These are phyloP conservation scores for Enteromius unitaeniatus DNA, from an alignment of 2,797 vertebrate genomes.

Conservation along the genomic window DNA sequence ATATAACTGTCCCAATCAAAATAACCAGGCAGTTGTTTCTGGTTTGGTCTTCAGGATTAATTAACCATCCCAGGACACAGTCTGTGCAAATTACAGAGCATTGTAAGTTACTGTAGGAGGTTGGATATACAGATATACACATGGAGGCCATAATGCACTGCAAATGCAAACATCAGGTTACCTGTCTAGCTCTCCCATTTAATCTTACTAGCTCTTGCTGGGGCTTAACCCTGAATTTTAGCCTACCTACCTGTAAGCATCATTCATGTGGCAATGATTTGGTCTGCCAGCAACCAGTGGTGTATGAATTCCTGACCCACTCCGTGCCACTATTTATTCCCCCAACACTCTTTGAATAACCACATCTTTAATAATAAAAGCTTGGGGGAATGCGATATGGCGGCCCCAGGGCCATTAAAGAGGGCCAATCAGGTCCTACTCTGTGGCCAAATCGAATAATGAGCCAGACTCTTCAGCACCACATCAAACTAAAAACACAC, in stretches of 20 bases:
- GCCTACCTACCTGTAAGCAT: constrained; percentile 31
- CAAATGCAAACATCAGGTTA: constrained; percentile 51
- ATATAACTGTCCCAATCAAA: constrained; percentile 73
- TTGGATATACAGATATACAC: constrained; percentile 62
- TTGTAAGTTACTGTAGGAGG: constrained; percentile 61
- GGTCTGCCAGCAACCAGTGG: constrained; percentile 68
- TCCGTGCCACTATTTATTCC: constrained; percentile 63
- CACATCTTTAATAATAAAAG: constrained; percentile 72
- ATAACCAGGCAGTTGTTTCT: constrained; percentile 63
- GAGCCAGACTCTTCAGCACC: constrained; percentile 58
- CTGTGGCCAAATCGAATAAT: constrained; percentile 51
- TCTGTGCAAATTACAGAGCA: constrained; percentile 76
- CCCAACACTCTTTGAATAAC: constrained; percentile 71
- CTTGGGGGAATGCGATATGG: constrained; percentile 64
- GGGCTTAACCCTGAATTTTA: constrained; percentile 18
- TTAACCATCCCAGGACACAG: constrained; percentile 73
- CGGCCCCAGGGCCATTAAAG: constrained; percentile 69
- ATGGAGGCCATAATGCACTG: constrained; percentile 58
- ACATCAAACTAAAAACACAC: constrained; percentile 64
- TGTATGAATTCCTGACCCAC: constrained; percentile 69
- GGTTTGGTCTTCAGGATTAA: constrained; percentile 71
- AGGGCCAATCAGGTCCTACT: constrained; percentile 53
- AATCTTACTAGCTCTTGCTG: constrained; percentile 24
- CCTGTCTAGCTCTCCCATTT: constrained; percentile 43
- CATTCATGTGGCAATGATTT: constrained; percentile 76